These are phyloP conservation scores for Thermophis baileyi DNA, from an alignment of 2,113 vertebrate species.

Conservation along the genomic window DNA sequence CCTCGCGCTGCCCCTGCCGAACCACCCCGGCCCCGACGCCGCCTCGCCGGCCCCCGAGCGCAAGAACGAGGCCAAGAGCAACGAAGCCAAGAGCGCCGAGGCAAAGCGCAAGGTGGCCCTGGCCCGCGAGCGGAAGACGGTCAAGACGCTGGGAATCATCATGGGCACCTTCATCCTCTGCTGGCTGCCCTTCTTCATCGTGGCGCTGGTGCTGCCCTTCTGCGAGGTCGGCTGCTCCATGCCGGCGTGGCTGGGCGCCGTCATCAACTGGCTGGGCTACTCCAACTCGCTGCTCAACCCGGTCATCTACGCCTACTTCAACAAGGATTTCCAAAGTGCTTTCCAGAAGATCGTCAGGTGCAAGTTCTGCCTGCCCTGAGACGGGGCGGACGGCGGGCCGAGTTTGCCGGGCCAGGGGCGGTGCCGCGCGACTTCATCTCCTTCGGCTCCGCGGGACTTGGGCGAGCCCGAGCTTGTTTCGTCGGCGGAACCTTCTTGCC, in stretches of 20 bases:
- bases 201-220: constrained; percentile 91
- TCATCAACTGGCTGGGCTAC: constrained; percentile 98
- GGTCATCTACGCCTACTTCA: constrained; percentile 98
- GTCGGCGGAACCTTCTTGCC: not conserved
- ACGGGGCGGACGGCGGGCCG: not conserved
- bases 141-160: constrained; percentile 96
- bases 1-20: constrained; percentile 81
- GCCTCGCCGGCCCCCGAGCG: constrained; percentile 65
- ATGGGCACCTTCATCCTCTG: constrained; percentile 99
- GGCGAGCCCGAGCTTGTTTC: not conserved
- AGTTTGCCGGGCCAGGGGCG: not conserved
- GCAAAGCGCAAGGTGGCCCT: constrained; percentile 87
- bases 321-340: constrained; percentile 97
- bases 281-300: constrained; percentile 97
- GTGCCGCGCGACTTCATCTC: not conserved
- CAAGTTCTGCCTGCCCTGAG: constrained; percentile 84
- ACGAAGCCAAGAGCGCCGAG: constrained; percentile 77
- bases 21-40: constrained; percentile 51
- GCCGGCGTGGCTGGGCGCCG: constrained; percentile 83
- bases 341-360: constrained; percentile 97
- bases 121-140: constrained; percentile 92
- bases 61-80: constrained; percentile 77
- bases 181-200: constrained; percentile 98
- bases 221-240: constrained; percentile 87
- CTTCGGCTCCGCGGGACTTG: not conserved